Evolutionary conservation across 2,888 invertebrate genomes (phyloP), one percentile per base, ranked within the genome.

Genomic region (Gasteruption jaculator): DNA sequence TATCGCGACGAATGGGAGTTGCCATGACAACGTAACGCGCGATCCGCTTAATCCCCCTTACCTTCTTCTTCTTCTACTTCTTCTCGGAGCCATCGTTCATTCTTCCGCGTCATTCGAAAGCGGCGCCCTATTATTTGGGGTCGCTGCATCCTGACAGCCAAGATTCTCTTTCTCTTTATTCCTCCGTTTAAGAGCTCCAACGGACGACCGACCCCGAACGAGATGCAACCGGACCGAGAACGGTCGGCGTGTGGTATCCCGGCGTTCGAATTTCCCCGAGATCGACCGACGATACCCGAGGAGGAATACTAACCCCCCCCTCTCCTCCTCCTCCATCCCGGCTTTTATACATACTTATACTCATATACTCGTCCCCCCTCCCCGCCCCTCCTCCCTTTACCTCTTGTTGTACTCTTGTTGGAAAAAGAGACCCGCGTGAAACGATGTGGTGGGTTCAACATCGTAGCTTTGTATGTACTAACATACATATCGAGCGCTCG

Each of bases 31-130:
- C 60, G n/a, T n/a, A n/a, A n/a, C n/a, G n/a, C 52, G 44, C 50
- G 58, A 57, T 58, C 57, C 50, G 53, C 54, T 57, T 56, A 57
- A 60, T 58, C 57, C 60, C 54, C 44, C 20, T 12, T 18, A 33
- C 40, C 32, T 27, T 26, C 33, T 19, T 15, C 35, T 29, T 26
- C 18, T 14, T 27, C 12, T 14, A 15, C 25, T 35, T 4, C 7
- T 6, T 10, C 18, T 35, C 8, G 7, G 16, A 34, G 24, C 27
- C 49, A 43, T 48, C 48, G 49, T 52, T 53, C 53, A 53, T 53
- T 57, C 54, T 60, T 55, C 53, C 57, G 55, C 55, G 53, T 58
- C 56, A 52, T 57, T 60, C 56, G 56, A 60, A 58, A 57, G 53
- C 54, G 50, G 48, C n/a, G n/a, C n/a, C 52, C 56, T 51, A 57